phyloP scores from a whole-genome alignment of 2,113 vertebrate genomes.

The Dicentrarchus labrax region DNA sequence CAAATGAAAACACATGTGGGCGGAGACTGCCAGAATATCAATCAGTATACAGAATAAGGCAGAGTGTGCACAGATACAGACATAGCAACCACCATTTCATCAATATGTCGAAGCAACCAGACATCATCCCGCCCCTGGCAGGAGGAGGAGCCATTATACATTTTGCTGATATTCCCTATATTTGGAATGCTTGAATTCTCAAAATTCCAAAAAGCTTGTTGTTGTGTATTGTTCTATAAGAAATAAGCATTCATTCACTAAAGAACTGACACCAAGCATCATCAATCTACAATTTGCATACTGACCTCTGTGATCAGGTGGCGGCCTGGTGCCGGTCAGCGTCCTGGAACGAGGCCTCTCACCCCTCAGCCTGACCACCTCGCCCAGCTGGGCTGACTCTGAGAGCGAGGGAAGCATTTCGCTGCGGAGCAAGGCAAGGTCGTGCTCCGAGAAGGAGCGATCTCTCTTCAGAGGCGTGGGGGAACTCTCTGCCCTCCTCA shows the following conservation, averaged over 20 bases:
- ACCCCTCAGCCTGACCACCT: slow-evolving; percentile 30
- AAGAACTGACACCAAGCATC: not conserved
- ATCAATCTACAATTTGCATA: not conserved
- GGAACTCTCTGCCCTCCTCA: slow-evolving; percentile 73
- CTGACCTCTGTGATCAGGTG: slow-evolving; percentile 79
- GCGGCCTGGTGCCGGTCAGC: slow-evolving; percentile 57
- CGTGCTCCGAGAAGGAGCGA: slow-evolving; percentile 95
- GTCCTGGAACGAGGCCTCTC: slow-evolving; percentile 86
- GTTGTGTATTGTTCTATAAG: not conserved
- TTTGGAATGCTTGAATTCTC: not conserved
- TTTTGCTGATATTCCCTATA: not conserved
- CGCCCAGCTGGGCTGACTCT: slow-evolving; percentile 16
- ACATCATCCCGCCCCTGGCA: too few relatives aligned
- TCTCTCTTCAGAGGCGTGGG: slow-evolving; percentile 89
- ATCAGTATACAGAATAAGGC: too few relatives aligned
- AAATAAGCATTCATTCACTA: not conserved
- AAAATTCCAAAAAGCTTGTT: not conserved
- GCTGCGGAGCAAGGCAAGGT: slow-evolving; percentile 88
- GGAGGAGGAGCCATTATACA: not conserved
- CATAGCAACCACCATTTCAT: too few relatives aligned
- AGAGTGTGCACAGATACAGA: too few relatives aligned
- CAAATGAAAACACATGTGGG: too few relatives aligned
- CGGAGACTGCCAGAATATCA: too few relatives aligned
- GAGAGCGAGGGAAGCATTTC: slow-evolving; percentile 78
- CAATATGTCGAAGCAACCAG: not conserved